A percentile compares a stretch with the other conserved stretches of the same genome.
These are phyloP conservation scores for Tenebrio molitor DNA, from an alignment of 1,140 invertebrate species.

Conservation along the genomic window DNA sequence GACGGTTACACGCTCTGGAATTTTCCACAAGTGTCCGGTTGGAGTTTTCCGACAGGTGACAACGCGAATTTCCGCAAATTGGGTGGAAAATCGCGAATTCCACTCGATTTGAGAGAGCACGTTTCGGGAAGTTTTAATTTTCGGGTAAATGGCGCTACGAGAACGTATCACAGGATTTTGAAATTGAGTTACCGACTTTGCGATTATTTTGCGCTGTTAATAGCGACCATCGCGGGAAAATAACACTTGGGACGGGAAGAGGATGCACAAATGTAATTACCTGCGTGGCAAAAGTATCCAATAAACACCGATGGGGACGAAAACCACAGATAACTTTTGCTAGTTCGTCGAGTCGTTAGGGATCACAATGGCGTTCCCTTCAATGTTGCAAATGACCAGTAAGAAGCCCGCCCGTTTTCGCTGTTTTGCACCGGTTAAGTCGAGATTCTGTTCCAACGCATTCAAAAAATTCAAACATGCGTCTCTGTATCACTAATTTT, in stretches of 20 bases:
- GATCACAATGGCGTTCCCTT: conserved; percentile 82
- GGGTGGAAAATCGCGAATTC: not conserved
- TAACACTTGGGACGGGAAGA: conserved; percentile 63
- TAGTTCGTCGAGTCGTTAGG: conserved; percentile 77
- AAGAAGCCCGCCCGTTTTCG: conserved; percentile 26
- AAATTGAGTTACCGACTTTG: conserved; percentile 71
- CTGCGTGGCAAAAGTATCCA: conserved; percentile 69
- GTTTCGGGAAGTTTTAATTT: conserved; percentile 61
- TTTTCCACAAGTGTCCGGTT: not conserved
- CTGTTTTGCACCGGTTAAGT: not conserved
- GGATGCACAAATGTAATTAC: conserved; percentile 63
- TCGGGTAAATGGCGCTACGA: conserved; percentile 69
- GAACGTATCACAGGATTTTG: conserved; percentile 75
- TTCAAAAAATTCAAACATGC: conserved; percentile 47
- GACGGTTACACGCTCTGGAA: not conserved
- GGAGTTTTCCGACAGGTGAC: not conserved
- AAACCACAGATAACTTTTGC: conserved; percentile 72
- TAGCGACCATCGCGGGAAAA: conserved; percentile 66
- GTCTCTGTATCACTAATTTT: conserved; percentile 32
- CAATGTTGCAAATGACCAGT: conserved; percentile 32
- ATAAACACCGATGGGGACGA: conserved; percentile 73
- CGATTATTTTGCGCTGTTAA: conserved; percentile 66
- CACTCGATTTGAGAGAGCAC: conserved; percentile 43
- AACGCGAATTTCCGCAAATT: too few relatives aligned
- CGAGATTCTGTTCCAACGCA: not conserved